Percentiles rank a stretch among this genome's conserved stretches.
Evolutionary conservation across 2,888 invertebrate species (phyloP).

Genomic region (Andrena dorsata): DNA sequence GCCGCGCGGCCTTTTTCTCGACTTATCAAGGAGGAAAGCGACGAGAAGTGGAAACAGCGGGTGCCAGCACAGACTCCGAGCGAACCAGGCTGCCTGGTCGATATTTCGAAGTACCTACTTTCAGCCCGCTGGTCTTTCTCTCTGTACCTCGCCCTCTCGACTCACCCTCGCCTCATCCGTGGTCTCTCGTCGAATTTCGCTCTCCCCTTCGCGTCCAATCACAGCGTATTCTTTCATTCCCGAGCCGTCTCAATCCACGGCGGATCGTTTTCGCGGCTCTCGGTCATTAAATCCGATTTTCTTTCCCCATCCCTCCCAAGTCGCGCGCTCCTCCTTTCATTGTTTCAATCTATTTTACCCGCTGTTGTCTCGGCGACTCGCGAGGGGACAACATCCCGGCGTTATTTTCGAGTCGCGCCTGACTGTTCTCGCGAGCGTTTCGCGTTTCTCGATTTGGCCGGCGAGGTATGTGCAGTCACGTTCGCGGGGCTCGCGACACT

Average conservation of each 20-base stretch:
- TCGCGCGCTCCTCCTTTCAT: neutral
- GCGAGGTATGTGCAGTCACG: conserved; percentile 34
- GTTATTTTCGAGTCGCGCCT: conserved; percentile 24
- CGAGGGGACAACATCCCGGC: neutral
- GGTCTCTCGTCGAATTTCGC: conserved; percentile 54
- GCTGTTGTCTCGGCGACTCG: neutral
- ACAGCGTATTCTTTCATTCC: conserved; percentile 40
- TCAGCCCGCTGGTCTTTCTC: conserved; percentile 69
- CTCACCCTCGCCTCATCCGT: conserved; percentile 60
- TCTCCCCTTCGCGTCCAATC: conserved; percentile 53
- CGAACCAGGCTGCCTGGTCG: conserved; percentile 79
- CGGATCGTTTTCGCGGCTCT: conserved; percentile 18
- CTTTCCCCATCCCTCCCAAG: neutral
- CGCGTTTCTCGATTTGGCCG: neutral
- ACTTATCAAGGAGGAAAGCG: conserved; percentile 69
- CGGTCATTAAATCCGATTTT: neutral
- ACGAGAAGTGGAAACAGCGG: conserved; percentile 77
- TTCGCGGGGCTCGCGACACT: conserved; percentile 52
- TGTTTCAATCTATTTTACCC: conserved; percentile 1
- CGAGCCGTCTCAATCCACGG: neutral
- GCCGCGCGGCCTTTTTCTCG: conserved; percentile 71
- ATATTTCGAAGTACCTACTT: conserved; percentile 83
- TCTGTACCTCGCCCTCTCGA: conserved; percentile 50
- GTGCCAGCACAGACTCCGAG: conserved; percentile 75
- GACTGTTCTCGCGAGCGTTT: conserved; percentile 15